Conservation (phyloP, 2,888 invertebrate species). For the Phragmatobia fuliginosa region DNA sequence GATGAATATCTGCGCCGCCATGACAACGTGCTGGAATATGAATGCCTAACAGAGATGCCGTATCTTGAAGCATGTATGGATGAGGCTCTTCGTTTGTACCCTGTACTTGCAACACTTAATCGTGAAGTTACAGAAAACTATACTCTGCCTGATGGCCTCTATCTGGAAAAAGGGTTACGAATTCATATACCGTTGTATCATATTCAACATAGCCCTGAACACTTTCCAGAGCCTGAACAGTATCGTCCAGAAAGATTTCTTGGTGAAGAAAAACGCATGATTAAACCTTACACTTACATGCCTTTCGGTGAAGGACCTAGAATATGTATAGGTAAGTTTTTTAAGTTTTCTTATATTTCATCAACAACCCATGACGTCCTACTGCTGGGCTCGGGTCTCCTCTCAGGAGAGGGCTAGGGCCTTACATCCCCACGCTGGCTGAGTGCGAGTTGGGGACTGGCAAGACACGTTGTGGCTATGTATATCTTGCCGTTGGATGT, state of each 20-base stretch:
- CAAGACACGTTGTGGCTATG: no score
- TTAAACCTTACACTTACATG: conserved; percentile 68
- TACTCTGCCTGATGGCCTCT: conserved; percentile 62
- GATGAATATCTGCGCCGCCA: conserved; percentile 57
- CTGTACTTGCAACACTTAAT: conserved; percentile 63
- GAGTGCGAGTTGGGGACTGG: no score
- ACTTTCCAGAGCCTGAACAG: conserved; percentile 68
- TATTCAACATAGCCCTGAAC: conserved; percentile 64
- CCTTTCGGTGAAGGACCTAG: conserved; percentile 77
- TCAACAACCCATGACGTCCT: no score
- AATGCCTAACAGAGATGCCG: conserved; percentile 58
- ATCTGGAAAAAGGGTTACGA: conserved; percentile 64
- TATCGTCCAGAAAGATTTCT: conserved; percentile 71
- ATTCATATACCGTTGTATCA: conserved; percentile 71
- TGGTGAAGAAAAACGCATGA: conserved; percentile 55
- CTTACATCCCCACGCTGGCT: no score
- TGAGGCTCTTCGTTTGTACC: conserved; percentile 67
- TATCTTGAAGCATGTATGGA: conserved; percentile 65
- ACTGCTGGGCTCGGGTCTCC: no score
- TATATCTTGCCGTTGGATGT: no score
- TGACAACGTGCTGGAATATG: conserved; percentile 48
- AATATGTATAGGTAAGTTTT: conserved; percentile 68
- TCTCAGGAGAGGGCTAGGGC: no score
- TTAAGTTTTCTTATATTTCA: neutral
- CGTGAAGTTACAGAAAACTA: conserved; percentile 70